Evolutionary conservation across 2,113 vertebrate genomes (phyloP), one percentile per base, ranked within the genome.

Genomic region (Rana temporaria): DNA sequence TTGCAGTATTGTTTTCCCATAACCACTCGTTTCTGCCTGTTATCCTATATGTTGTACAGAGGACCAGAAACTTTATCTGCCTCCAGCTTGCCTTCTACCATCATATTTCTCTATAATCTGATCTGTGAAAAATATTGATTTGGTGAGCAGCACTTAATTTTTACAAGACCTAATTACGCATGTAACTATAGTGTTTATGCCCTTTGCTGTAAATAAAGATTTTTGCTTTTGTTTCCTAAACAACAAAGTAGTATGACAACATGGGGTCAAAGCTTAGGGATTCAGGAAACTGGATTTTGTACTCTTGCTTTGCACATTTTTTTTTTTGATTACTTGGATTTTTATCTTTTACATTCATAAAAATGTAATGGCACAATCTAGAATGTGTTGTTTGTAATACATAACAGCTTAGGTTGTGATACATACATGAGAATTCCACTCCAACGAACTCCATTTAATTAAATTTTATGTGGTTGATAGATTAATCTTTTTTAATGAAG

Each of bases 41-140:
- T 82, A 76, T 76, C 75, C 81, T 75, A 82, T 82, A 82, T 75
- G 71, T 82, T 82, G 60, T 82, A 82, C 81, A 82, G 65, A 57
- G 60, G 72, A 72, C 60, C 20, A 67, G 81, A 76, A 82, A 82
- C 55, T 55, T 75, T 76, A 82, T 82, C 81, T 74, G 53, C 56
- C 68, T 82, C 53, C 70, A 74, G 68, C 65, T 59, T 63, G 24
- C 59, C 32, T 64, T 65, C 68, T 19, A 59, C 62, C 71, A 38
- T 82, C 60, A 75, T 76, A 75, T 75, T 82, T 76, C 71, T 66
- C 20, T 57, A 66, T 75, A 82, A 82, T 68, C 26, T 82, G 71
- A 82, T 82, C 81, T 76, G 81, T 76, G 71, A 82, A 76, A 82
- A 60, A 48, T 76, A 82, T 82, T 76, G 81, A 82, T 82, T 64